Evolutionary conservation across 2,113 vertebrate species (phyloP).

Genomic region (Mandrillus leucophaeus): DNA sequence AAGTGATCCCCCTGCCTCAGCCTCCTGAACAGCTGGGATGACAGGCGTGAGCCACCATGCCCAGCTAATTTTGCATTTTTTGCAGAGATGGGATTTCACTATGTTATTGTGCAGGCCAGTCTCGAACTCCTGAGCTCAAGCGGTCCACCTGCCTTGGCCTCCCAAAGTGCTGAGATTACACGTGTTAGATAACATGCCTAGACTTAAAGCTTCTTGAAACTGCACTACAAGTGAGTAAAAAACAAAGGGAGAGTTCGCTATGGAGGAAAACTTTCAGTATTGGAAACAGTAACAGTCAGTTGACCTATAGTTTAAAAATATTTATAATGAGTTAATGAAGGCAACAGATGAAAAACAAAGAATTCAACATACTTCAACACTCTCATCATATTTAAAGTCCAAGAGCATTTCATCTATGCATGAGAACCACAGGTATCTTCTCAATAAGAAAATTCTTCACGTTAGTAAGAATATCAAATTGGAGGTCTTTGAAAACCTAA

Average conservation of each 20-base stretch:
- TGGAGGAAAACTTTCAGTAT: neutral
- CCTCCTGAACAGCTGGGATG: no score
- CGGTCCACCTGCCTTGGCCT: no score
- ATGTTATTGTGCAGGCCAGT: no score
- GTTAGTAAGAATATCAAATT: neutral
- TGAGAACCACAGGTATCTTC: slow-evolving; percentile 14
- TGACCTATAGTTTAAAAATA: neutral
- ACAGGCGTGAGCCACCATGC: no score
- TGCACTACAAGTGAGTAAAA: neutral
- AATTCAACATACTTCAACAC: slow-evolving; percentile 35
- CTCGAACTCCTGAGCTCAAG: no score
- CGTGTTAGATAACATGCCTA: no score
- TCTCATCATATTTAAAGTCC: slow-evolving; percentile 32
- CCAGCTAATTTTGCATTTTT: no score
- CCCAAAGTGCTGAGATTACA: no score
- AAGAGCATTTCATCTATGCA: neutral
- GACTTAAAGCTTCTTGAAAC: neutral
- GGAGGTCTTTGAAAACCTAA: slow-evolving; percentile 39
- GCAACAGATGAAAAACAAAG: neutral
- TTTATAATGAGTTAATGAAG: slow-evolving; percentile 3
- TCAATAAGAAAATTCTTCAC: slow-evolving; percentile 17
- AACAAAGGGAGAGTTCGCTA: neutral
- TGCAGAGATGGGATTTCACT: no score
- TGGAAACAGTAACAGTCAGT: neutral
- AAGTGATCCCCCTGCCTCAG: no score